phyloP scores from a whole-genome alignment of 2,797 vertebrate species.

The Sebastes vulpes region DNA sequence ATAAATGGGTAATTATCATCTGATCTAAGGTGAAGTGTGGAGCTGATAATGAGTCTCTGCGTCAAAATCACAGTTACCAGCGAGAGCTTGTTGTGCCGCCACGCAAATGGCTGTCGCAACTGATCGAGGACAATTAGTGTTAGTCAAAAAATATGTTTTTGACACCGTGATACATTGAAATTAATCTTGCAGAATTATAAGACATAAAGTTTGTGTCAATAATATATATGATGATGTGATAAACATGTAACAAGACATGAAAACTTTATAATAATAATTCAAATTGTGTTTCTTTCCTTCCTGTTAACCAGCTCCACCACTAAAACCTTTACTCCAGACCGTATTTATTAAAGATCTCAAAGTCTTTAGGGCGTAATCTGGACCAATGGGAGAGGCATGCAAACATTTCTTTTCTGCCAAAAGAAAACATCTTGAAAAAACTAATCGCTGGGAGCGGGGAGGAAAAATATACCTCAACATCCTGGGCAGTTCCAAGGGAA shows the following conservation, averaged over 20 bases:
- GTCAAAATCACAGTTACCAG: slow-evolving; percentile 56
- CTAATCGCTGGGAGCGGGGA: slow-evolving; percentile 47
- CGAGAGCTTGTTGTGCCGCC: slow-evolving; percentile 33
- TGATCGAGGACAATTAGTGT: slow-evolving; percentile 7
- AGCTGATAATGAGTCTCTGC: slow-evolving; percentile 73
- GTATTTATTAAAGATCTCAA: slow-evolving; percentile 8
- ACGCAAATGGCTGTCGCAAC: slow-evolving; percentile 3
- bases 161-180: background rate
- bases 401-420: slow-evolving; percentile 67
- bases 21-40: slow-evolving; percentile 78
- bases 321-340: background rate
- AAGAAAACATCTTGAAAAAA: slow-evolving; percentile 71
- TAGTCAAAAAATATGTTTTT: background rate
- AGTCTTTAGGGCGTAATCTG: slow-evolving; percentile 38
- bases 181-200: background rate
- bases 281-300: background rate
- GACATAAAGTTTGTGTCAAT: background rate
- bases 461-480: slow-evolving; percentile 82
- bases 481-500: slow-evolving; percentile 70
- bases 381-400: slow-evolving; percentile 40
- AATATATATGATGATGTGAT: background rate
- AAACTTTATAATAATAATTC: background rate
- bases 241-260: background rate
- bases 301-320: background rate
- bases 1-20: slow-evolving; percentile 86